Percentiles rank a stretch among this genome's conserved stretches.
phyloP scores from a whole-genome alignment of 92 coral and sea anemone genomes.

The Meandrina meandrites region DNA sequence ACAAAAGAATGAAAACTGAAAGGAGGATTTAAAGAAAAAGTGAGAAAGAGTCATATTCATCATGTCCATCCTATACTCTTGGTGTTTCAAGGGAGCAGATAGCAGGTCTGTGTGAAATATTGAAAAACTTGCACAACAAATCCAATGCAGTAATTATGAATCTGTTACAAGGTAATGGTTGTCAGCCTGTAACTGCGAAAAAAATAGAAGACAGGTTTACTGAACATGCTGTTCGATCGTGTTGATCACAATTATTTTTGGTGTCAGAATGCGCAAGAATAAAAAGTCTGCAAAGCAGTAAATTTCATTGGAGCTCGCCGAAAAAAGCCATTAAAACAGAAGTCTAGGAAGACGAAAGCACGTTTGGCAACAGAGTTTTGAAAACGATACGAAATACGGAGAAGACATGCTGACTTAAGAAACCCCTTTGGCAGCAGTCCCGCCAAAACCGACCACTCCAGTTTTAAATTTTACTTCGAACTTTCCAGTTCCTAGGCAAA shows the following conservation, averaged over 20 bases:
- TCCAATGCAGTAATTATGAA: conserved; percentile 9
- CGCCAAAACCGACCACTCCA: neutral
- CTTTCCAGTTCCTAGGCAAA: conserved; percentile 35
- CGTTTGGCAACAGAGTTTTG: neutral
- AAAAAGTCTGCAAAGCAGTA: neutral
- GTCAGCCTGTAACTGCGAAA: conserved; percentile 18
- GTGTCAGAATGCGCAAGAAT: neutral
- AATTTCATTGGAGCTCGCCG: neutral
- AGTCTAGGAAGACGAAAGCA: neutral
- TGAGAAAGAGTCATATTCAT: conserved; percentile 12
- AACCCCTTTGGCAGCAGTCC: neutral
- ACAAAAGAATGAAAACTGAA: neutral
- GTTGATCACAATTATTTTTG: conserved; percentile 17
- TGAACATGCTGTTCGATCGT: neutral
- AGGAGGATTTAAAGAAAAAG: conserved; percentile 12
- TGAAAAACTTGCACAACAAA: neutral
- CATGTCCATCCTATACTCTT: conserved; percentile 32
- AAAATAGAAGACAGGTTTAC: conserved; percentile 5
- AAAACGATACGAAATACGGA: neutral
- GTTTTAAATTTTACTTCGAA: conserved; percentile 9
- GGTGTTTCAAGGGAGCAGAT: conserved; percentile 27
- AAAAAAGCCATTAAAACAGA: neutral
- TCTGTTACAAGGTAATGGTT: conserved; percentile 28
- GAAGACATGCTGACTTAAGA: neutral
- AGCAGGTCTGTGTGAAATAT: neutral